A percentile compares a stretch with the other conserved stretches of the same genome.
These are phyloP conservation scores for Tupaia chinensis DNA, from an alignment of 2,113 vertebrate genomes.

Conservation along the genomic window DNA sequence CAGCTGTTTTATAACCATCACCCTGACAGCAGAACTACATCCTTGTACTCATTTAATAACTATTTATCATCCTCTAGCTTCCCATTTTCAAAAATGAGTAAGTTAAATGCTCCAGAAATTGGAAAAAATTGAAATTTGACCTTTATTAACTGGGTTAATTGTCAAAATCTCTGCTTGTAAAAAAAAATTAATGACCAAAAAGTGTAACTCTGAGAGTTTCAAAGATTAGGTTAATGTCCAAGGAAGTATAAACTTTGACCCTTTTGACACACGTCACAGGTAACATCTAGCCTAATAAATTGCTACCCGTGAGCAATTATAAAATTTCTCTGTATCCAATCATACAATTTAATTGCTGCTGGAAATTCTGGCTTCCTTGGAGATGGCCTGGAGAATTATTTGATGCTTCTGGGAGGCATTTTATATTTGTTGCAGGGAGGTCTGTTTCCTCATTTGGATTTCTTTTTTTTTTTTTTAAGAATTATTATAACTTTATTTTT, in stretches of 20 bases:
- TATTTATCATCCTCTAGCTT: slow-evolving; percentile 89
- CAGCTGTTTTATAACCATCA: slow-evolving; percentile 73
- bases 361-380: slow-evolving; percentile 77
- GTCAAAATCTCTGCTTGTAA: slow-evolving; percentile 91
- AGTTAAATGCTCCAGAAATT: slow-evolving; percentile 90
- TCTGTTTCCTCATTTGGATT: slow-evolving; percentile 10
- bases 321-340: slow-evolving; percentile 85
- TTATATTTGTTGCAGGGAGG: background rate
- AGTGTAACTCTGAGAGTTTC: slow-evolving; percentile 89
- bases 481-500: no score
- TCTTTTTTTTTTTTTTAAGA: slow-evolving; percentile 45
- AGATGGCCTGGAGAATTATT: slow-evolving; percentile 70
- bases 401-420: slow-evolving; percentile 21
- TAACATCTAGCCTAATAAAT: slow-evolving; percentile 88
- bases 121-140: slow-evolving; percentile 92
- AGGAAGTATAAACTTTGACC: slow-evolving; percentile 90
- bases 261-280: slow-evolving; percentile 89
- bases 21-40: slow-evolving; percentile 85
- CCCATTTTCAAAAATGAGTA: slow-evolving; percentile 89
- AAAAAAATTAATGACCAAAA: slow-evolving; percentile 91
- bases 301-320: slow-evolving; percentile 89
- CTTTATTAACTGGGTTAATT: slow-evolving; percentile 94
- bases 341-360: slow-evolving; percentile 88
- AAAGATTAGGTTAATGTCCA: slow-evolving; percentile 90
- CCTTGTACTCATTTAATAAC: slow-evolving; percentile 87